Percentiles rank a stretch among this genome's conserved stretches.
These are phyloP conservation scores for Elephas maximus DNA, from an alignment of 2,113 vertebrate species.

Conservation along the genomic window DNA sequence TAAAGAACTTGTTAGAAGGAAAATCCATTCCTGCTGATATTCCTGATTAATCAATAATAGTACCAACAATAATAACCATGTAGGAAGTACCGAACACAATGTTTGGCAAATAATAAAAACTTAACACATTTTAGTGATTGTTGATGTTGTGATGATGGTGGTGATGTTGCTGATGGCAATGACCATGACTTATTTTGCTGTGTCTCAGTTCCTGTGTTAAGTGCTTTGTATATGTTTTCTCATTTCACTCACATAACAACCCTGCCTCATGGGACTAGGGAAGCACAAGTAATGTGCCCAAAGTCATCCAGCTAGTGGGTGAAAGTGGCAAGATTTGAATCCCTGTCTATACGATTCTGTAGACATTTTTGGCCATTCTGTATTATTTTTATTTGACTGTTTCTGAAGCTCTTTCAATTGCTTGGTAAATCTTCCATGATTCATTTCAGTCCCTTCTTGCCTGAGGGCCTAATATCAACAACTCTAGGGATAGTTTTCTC, in stretches of 20 bases:
- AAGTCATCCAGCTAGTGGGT: neutral
- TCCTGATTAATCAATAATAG: neutral
- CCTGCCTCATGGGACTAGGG: neutral
- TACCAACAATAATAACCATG: neutral
- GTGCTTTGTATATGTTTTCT: neutral
- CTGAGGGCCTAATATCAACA: neutral
- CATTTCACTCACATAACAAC: neutral
- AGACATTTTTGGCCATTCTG: neutral
- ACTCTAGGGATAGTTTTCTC: neutral
- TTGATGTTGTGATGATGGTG: neutral
- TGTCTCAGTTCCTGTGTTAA: neutral
- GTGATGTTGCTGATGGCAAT: neutral
- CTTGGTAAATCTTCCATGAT: neutral
- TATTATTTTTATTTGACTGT: neutral
- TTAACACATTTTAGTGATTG: neutral
- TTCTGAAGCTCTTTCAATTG: neutral
- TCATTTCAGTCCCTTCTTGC: neutral
- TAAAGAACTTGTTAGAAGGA: neutral
- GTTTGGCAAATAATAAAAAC: neutral
- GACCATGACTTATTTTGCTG: neutral
- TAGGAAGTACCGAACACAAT: neutral
- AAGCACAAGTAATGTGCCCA: neutral
- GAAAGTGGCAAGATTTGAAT: neutral
- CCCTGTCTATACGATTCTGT: neutral
- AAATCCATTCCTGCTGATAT: neutral